These are phyloP conservation scores for Epinephelus cyanopodus DNA, from an alignment of 2,113 vertebrate genomes.

Conservation along the genomic window DNA sequence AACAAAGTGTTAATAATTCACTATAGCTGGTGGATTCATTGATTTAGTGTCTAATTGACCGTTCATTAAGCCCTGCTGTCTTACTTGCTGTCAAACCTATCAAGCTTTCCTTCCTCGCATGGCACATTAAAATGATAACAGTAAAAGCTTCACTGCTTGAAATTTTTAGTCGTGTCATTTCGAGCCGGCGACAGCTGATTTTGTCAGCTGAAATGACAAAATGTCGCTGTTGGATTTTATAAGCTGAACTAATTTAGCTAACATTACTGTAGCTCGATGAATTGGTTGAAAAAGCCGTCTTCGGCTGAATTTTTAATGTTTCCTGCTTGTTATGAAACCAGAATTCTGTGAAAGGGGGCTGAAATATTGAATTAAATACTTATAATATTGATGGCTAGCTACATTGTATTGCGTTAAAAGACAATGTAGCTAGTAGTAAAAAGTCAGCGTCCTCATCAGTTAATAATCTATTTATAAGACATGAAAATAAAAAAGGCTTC, in stretches of 20 bases:
- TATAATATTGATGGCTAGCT: not conserved
- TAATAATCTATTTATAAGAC: too few relatives aligned
- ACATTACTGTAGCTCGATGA: not conserved
- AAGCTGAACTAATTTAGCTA: not conserved
- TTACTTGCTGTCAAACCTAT: not conserved
- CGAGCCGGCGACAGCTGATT: not conserved
- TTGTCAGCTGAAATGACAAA: too few relatives aligned
- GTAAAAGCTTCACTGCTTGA: not conserved
- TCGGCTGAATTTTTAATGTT: too few relatives aligned
- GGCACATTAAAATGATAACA: not conserved
- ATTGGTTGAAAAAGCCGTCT: not conserved
- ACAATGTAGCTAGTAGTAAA: too few relatives aligned
- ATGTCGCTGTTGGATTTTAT: not conserved
- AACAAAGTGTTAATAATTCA: not conserved
- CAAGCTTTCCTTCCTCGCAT: not conserved
- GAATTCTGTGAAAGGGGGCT: too few relatives aligned
- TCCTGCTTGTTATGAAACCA: too few relatives aligned
- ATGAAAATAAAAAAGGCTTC: too few relatives aligned
- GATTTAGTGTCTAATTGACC: not conserved
- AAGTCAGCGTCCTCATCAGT: not conserved
- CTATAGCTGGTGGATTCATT: not conserved
- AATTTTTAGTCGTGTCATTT: not conserved
- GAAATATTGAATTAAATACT: too few relatives aligned
- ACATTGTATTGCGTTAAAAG: not conserved
- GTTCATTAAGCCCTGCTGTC: not conserved